Percentiles rank a stretch among this genome's conserved stretches.
Conservation (phyloP, 2,113 vertebrate species). For the Calidris pugnax region DNA sequence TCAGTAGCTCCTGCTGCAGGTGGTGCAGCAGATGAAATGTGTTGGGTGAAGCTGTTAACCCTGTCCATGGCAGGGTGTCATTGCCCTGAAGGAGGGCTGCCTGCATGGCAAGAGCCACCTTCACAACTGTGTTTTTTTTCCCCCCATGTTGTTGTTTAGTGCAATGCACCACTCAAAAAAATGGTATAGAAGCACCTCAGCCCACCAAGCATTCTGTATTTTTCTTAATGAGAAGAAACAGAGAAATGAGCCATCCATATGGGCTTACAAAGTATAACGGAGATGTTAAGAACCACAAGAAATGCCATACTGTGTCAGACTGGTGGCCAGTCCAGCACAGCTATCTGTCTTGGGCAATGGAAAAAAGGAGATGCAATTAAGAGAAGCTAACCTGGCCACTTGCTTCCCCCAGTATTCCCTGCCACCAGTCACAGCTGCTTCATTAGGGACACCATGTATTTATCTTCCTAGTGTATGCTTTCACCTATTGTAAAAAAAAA, state of each 20-base stretch:
- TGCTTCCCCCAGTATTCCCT: neutral
- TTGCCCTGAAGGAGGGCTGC: neutral
- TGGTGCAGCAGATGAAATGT: neutral
- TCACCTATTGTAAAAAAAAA: neutral
- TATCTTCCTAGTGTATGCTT: neutral
- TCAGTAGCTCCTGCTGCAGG: neutral
- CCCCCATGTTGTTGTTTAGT: neutral
- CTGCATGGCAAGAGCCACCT: neutral
- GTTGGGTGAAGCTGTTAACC: neutral
- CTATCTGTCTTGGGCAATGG: neutral
- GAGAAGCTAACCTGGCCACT: neutral
- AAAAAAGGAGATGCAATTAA: neutral
- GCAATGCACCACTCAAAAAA: neutral
- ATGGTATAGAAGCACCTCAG: neutral
- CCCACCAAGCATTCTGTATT: neutral
- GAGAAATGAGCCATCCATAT: neutral
- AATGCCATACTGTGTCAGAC: neutral
- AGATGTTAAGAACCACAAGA: neutral
- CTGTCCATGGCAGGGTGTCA: accelerated
- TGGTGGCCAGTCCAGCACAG: neutral
- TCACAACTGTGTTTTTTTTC: accelerated
- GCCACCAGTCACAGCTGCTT: neutral
- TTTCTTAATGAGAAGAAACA: neutral
- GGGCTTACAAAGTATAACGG: neutral
- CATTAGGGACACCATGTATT: no score